Percentiles rank a stretch among this genome's conserved stretches.
Conservation (phyloP, 30 jellyfish, hydroid and myxozoan genomes). For the Chrysaora quinquecirrha region DNA sequence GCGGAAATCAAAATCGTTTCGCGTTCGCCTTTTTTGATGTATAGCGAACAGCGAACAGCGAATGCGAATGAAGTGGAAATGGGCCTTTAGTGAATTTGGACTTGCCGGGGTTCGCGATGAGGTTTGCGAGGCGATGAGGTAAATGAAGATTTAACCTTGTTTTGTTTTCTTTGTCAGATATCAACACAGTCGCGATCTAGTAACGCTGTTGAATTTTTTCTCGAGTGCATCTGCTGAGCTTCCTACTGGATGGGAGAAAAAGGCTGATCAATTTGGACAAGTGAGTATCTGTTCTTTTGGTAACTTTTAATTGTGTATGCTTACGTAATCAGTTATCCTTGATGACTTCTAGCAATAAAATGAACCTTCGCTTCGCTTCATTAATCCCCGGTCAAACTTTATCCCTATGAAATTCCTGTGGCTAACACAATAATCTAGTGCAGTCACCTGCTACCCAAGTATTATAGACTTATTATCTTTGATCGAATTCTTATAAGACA, state of each 20-base stretch:
- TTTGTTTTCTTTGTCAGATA: too few species aligned
- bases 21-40: too few species aligned
- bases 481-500: conserved; percentile 4
- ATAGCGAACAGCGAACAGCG: too few species aligned
- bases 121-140: too few species aligned
- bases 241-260: conserved; percentile 97
- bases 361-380: too few species aligned
- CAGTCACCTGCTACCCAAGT: conserved; percentile 90
- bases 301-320: background rate
- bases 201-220: conserved; percentile 89
- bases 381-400: too few species aligned
- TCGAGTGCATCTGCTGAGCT: conserved; percentile 73
- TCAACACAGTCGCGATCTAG: conserved; percentile 97
- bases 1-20: too few species aligned
- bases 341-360: too few species aligned
- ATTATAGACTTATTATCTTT: conserved; percentile 37
- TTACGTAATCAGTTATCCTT: background rate
- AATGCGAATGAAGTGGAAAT: too few species aligned
- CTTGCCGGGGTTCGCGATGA: too few species aligned
- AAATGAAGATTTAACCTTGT: too few species aligned
- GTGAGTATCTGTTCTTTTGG: conserved; percentile 19
- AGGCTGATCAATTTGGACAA: conserved; percentile 86
- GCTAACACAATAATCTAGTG: conserved; percentile 70
- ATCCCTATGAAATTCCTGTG: conserved; percentile 75
- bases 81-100: too few species aligned